A percentile compares a stretch with the other conserved stretches of the same genome.
Conservation (phyloP, 1,140 invertebrate genomes). For the Mycetomoellerius zeteki region DNA sequence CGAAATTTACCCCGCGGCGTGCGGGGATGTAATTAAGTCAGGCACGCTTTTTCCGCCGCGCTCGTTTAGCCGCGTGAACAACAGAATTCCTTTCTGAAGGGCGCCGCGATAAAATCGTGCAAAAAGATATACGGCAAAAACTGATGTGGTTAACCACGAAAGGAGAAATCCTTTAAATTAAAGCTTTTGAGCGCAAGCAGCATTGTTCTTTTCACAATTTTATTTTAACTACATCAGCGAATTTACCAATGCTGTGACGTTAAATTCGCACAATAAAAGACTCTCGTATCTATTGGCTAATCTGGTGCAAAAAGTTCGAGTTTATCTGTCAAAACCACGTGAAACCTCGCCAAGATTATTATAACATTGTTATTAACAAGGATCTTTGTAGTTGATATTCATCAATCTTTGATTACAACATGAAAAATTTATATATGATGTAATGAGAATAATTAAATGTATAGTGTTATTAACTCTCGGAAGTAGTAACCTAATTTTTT, state of each 20-base stretch:
- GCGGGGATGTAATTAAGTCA: conserved; percentile 66
- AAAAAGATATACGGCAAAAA: background rate
- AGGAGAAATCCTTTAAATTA: conserved; percentile 11
- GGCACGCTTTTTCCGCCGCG: conserved; percentile 29
- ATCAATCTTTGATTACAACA: background rate
- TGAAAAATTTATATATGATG: background rate
- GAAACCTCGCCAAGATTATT: background rate
- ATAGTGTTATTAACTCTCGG: no score
- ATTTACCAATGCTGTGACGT: conserved; percentile 7
- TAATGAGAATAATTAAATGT: no score
- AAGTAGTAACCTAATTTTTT: no score
- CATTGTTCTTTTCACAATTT: background rate
- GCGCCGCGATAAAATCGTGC: background rate
- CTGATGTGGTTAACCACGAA: background rate
- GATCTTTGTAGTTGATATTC: background rate
- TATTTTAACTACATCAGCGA: background rate
- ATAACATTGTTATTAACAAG: background rate
- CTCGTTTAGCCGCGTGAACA: background rate
- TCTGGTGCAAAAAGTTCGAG: background rate
- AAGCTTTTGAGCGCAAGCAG: background rate
- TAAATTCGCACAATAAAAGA: background rate
- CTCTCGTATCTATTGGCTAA: background rate
- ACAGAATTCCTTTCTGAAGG: background rate
- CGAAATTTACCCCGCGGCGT: conserved; percentile 59
- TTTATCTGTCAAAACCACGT: background rate